Percentiles rank a stretch among this genome's conserved stretches.
phyloP scores from a whole-genome alignment of 2,888 invertebrate species.

The Keiferia lycopersicella region DNA sequence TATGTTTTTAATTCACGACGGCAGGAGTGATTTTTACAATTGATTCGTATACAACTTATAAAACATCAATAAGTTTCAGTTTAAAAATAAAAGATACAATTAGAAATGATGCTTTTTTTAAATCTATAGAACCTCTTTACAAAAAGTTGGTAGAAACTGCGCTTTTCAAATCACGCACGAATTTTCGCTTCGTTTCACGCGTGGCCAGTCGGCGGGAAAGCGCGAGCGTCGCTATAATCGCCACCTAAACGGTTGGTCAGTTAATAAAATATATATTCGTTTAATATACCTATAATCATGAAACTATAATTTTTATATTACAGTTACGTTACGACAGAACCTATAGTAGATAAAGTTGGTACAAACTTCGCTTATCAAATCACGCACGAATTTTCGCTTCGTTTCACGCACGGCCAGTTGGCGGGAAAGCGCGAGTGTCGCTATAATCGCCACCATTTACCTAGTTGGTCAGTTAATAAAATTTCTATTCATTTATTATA shows the following conservation, averaged over 20 bases:
- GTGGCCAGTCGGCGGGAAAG: neutral
- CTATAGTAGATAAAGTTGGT: neutral
- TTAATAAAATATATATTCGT: no score
- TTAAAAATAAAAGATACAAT: no score
- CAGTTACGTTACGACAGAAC: neutral
- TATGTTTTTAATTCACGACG: no score
- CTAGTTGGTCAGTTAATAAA: neutral
- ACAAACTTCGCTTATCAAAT: slow-evolving; percentile 10
- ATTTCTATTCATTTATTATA: neutral
- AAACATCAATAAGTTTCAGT: no score
- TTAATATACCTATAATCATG: neutral
- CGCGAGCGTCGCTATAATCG: neutral
- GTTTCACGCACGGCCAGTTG: slow-evolving; percentile 3
- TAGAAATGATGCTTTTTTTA: neutral
- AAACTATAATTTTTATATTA: no score
- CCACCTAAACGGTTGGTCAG: no score
- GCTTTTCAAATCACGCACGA: slow-evolving; percentile 24
- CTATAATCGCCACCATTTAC: slow-evolving; percentile 6
- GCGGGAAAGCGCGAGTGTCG: slow-evolving; percentile 24
- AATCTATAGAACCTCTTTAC: neutral
- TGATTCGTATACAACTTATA: no score
- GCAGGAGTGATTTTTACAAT: no score
- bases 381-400: slow-evolving; percentile 26
- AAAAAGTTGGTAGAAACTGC: neutral
- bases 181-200: slow-evolving; percentile 21